Conservation (phyloP, 2,113 vertebrate genomes). For the Paradoxurus hermaphroditus region DNA sequence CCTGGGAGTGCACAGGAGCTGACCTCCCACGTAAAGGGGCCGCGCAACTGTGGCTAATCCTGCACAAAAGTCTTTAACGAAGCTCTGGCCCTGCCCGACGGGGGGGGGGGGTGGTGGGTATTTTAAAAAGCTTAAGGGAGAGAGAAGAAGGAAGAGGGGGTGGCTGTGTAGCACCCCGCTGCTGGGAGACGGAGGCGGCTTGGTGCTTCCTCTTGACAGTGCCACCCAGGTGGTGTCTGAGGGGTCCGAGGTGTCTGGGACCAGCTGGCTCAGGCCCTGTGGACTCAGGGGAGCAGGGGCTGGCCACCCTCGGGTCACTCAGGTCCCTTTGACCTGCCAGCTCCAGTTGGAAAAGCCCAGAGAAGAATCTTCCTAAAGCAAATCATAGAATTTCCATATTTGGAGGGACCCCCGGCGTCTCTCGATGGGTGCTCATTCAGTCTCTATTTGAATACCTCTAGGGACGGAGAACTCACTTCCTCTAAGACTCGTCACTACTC, state of each 20-base stretch:
- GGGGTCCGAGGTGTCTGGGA: background rate
- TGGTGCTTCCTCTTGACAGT: background rate
- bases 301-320: too few relatives aligned
- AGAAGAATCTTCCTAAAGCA: background rate
- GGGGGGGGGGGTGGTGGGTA: too few relatives aligned
- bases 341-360: background rate
- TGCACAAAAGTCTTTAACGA: background rate
- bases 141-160: background rate
- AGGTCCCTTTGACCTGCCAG: background rate
- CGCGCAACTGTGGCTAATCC: background rate
- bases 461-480: background rate
- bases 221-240: background rate
- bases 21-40: background rate
- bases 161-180: background rate
- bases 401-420: background rate
- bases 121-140: background rate
- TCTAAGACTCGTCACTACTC: background rate
- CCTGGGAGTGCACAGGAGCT: background rate
- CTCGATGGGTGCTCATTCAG: background rate
- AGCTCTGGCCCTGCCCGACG: background rate
- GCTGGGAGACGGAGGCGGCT: background rate
- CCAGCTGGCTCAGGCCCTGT: background rate
- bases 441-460: background rate
- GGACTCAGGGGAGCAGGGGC: background rate
- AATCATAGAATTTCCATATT: background rate